Evolutionary conservation across 2,113 vertebrate species (phyloP), one percentile per base, ranked within the genome.

Genomic region (Myodes glareolus): DNA sequence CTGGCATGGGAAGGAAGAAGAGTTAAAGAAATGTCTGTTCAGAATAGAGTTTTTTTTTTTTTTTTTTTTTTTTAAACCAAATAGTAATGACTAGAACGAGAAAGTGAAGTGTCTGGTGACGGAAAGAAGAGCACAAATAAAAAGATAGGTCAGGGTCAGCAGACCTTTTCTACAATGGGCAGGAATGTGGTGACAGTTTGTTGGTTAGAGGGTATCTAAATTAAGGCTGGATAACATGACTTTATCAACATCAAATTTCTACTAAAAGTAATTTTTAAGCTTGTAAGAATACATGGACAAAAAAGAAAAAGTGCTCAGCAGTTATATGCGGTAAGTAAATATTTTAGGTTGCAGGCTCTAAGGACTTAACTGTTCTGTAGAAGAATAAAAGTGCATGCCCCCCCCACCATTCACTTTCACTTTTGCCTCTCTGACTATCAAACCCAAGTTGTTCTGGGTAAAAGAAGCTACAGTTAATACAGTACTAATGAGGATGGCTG

Each of bases 241-340:
- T 86, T 70, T 75, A 89, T 87, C 93, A 97, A 86, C 2, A 36
- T 77, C 67, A 81, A 75, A 72, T 67, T 76, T 95, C 84, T 91
- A 82, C 0, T 85, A 67, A 58, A 19, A 91, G 80, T 47, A 70
- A 96, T 63, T 36, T 65, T 42, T 65, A 63, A 63, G 52, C 65
- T 45, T 90, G 11, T 84, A 95, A 91, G 72, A 89, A 70, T 68
- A 92, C 25, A 96, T n/a, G 72, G 36, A 76, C 17, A 36, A 70
- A 58, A 50, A 89, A 76, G 63, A 11, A 7, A 92, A 97, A 91
- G 92, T 58, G 6, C 61, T 33, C 9, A 47, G 82, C 25, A 29
- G 27, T 29, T 70, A 50, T 50, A 36, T 50, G 4, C 11, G 12
- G 65, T 23, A 70, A 25, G 65, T 36, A 25, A 13, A 5, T 36